Conservation (phyloP, 2,113 vertebrate species). For the Hemiprocne comata region DNA sequence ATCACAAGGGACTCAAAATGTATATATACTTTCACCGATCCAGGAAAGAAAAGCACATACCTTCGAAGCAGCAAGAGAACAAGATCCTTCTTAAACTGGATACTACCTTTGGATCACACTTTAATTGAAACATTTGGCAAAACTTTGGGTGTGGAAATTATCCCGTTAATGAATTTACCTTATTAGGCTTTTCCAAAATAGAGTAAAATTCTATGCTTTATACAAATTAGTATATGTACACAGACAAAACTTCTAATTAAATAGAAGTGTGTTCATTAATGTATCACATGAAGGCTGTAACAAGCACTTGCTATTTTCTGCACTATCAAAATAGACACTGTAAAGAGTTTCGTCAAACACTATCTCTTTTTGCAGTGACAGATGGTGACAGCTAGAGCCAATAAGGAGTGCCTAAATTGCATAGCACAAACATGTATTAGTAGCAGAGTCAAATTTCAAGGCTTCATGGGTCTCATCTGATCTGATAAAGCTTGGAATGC, state of each 20-base stretch:
- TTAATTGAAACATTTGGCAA: neutral
- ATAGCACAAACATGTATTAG: neutral
- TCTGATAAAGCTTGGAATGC: neutral
- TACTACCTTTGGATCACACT: neutral
- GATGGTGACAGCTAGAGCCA: neutral
- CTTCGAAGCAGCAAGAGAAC: neutral
- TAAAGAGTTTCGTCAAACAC: neutral
- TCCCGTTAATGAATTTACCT: neutral
- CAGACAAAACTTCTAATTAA: neutral
- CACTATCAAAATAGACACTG: neutral
- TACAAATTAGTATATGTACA: neutral
- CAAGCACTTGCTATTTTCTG: neutral
- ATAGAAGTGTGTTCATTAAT: neutral
- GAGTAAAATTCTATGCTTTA: neutral
- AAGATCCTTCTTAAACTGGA: neutral
- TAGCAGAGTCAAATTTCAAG: neutral
- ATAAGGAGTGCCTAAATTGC: neutral
- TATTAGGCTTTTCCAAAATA: neutral
- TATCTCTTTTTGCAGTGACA: neutral
- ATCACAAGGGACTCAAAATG: neutral
- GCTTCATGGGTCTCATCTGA: neutral
- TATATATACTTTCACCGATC: neutral
- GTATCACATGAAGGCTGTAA: neutral
- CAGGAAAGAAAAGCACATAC: neutral
- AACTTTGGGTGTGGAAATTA: neutral